Percentiles rank a stretch among this genome's conserved stretches.
These are phyloP conservation scores for Hycleus cichorii DNA, from an alignment of 1,140 invertebrate species.

Conservation along the genomic window DNA sequence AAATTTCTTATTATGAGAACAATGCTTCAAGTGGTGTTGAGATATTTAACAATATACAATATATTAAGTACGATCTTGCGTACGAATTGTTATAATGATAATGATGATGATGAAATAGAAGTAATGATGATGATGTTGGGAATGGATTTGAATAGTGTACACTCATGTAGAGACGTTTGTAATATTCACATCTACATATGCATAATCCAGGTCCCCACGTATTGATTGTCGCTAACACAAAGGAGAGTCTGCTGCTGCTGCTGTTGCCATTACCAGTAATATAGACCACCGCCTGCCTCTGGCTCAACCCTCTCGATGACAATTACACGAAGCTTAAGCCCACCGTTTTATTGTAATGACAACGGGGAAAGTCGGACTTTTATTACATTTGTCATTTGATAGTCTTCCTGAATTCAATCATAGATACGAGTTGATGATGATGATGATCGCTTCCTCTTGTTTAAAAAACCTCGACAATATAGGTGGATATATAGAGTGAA, in stretches of 20 bases:
- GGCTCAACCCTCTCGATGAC: conserved; percentile 20
- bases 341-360: conserved; percentile 37
- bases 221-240: conserved; percentile 11
- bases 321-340: conserved; percentile 36
- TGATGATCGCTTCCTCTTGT: conserved; percentile 8
- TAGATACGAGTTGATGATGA: not conserved
- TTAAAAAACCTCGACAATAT: no score
- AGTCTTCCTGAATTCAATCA: conserved; percentile 21
- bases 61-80: no score
- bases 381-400: conserved; percentile 37
- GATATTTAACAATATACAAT: no score
- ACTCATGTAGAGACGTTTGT: not conserved
- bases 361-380: conserved; percentile 27
- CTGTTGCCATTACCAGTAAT: no score
- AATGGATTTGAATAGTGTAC: no score
- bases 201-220: conserved; percentile 5
- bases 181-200: conserved; percentile 10
- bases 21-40: no score
- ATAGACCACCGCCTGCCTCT: conserved; percentile 1
- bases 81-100: no score
- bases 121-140: not conserved
- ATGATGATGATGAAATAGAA: no score
- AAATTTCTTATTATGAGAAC: no score
- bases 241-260: conserved; percentile 4
- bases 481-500: no score